phyloP scores from a whole-genome alignment of 1,140 invertebrate genomes.

The Bombus turneri region DNA sequence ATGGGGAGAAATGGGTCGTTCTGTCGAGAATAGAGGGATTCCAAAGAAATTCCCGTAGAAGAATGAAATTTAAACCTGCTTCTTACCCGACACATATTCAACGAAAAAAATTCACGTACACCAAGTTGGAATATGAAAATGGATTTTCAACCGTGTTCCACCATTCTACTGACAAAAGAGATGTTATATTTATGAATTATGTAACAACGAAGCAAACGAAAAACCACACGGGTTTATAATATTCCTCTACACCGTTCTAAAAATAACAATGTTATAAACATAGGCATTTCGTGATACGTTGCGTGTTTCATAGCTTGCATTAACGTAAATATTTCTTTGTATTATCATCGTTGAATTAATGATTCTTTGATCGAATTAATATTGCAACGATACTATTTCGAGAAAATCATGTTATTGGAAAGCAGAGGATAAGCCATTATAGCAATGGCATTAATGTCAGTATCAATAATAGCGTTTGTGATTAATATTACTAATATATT shows the following conservation, averaged over 20 bases:
- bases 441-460: background rate
- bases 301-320: background rate
- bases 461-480: conserved; percentile 1
- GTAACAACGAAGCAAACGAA: background rate
- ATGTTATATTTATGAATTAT: conserved; percentile 13
- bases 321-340: background rate
- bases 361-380: background rate
- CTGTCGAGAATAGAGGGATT: background rate
- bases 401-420: conserved; percentile 13
- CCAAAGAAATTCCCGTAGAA: background rate
- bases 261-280: background rate
- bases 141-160: conserved; percentile 2
- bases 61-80: conserved; percentile 8
- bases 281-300: background rate
- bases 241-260: background rate
- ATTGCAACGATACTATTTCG: background rate
- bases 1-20: background rate
- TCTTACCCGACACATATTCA: background rate
- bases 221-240: background rate
- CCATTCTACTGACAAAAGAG: conserved; percentile 7
- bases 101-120: background rate
- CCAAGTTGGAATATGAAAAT: conserved; percentile 14
- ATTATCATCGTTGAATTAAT: conserved; percentile 1
- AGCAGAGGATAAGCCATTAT: background rate
- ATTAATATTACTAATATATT: conserved; percentile 13